A percentile compares a stretch with the other conserved stretches of the same genome.
phyloP scores from a whole-genome alignment of 2,888 invertebrate genomes.

The Diabrotica balteata region DNA sequence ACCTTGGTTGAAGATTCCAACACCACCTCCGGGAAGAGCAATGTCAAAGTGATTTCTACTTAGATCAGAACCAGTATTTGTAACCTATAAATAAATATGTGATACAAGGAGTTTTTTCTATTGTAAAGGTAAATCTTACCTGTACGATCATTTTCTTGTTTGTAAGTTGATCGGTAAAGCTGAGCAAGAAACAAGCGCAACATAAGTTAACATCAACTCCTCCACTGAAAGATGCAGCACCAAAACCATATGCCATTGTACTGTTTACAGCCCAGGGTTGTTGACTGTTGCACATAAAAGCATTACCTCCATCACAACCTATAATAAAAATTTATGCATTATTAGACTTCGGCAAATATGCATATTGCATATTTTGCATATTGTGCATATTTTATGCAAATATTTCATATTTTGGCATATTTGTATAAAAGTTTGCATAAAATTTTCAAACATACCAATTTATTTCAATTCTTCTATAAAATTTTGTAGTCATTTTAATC shows the following conservation, averaged over 20 bases:
- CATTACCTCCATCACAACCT: conserved; percentile 27
- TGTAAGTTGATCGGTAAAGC: conserved; percentile 31
- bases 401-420: too few relatives aligned
- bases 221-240: conserved; percentile 31
- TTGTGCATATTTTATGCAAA: too few relatives aligned
- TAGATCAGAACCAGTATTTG: conserved; percentile 36
- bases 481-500: too few relatives aligned
- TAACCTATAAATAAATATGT: conserved; percentile 27
- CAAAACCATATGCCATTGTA: conserved; percentile 30
- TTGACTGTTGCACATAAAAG: conserved; percentile 34
- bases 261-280: conserved; percentile 22
- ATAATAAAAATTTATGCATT: too few relatives aligned
- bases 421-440: too few relatives aligned
- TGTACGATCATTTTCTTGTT: conserved; percentile 26
- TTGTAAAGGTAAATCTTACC: background rate
- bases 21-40: conserved; percentile 28
- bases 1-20: conserved; percentile 35
- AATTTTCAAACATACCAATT: too few relatives aligned
- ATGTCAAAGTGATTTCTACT: conserved; percentile 30
- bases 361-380: too few relatives aligned
- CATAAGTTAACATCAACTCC: conserved; percentile 34
- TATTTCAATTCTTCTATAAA: too few relatives aligned
- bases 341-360: too few relatives aligned
- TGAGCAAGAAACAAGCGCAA: conserved; percentile 36
- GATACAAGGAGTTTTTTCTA: too few relatives aligned